A percentile compares a stretch with the other conserved stretches of the same genome.
These are phyloP conservation scores for Teleogryllus oceanicus DNA, from an alignment of 2,888 invertebrate genomes.

Conservation along the genomic window DNA sequence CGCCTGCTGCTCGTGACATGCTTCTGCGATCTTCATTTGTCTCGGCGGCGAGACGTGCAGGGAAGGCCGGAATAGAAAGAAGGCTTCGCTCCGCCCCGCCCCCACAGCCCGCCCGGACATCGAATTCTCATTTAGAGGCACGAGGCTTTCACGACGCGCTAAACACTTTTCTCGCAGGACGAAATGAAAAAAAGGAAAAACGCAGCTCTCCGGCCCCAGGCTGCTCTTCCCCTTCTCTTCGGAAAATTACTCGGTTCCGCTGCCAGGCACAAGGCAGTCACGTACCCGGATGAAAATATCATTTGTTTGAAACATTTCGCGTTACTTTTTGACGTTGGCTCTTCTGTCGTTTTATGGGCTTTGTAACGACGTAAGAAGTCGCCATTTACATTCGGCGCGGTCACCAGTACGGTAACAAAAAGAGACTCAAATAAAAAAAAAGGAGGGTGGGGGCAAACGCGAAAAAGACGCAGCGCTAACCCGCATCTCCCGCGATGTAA, in stretches of 20 bases:
- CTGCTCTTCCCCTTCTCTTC: background rate
- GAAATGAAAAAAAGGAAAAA: background rate
- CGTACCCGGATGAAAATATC: slow-evolving; percentile 1
- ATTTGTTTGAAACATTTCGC: background rate
- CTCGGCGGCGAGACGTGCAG: background rate
- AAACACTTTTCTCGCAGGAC: background rate
- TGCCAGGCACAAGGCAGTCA: background rate
- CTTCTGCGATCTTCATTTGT: background rate
- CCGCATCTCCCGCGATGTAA: too few species aligned
- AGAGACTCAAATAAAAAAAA: too few species aligned
- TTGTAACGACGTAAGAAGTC: background rate
- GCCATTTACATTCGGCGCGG: background rate
- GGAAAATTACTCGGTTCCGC: background rate
- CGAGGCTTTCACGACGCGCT: background rate
- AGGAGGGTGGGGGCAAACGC: too few species aligned
- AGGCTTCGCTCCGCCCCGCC: background rate
- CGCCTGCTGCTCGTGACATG: background rate
- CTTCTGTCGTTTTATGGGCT: background rate
- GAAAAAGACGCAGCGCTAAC: too few species aligned
- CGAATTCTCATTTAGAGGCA: slow-evolving; percentile 7
- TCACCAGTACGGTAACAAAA: too few species aligned
- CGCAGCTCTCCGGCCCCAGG: background rate
- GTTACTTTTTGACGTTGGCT: slow-evolving; percentile 1
- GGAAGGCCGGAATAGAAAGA: background rate
- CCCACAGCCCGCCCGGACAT: background rate